Base-by-base conservation (phyloP, 2,797 vertebrate genomes). In the Rhabdophis nuchalis region DNA sequence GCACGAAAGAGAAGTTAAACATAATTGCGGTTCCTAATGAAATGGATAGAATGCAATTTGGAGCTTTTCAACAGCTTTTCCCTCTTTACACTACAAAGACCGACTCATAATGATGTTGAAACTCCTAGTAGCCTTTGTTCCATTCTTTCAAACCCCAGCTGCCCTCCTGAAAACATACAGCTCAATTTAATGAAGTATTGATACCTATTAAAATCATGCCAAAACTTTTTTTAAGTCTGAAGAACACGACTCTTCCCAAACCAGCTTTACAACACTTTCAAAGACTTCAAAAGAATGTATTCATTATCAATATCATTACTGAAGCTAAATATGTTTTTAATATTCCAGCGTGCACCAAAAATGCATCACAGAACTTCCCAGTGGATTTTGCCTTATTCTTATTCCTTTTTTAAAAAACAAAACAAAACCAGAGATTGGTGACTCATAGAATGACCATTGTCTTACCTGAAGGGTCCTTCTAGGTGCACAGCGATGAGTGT, bases 201-300 rank as follows among this genome's bases (percentile, higher is more conserved):
- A 92, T 94, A 97, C 58, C 93, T 95, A 95, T 96, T 95, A 97
- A 95, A 94, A 56, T 13, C 94, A 91, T 93, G 56, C 58, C 27
- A 82, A 2, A 93, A 56, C 29, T 4, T 8, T 88, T 61, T 61
- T 61, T 54, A 18, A 93, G 86, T 93, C 91, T 95, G 94, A 96
- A 91, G 91, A 96, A 96, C 86, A 88, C 52, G 77, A 89, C 91
- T 88, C 93, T 96, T 96, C 92, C 88, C 96, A 92, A 92, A 96
- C 92, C 58, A 93, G 93, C 57, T 1, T 95, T 96, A 96, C 94
- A 95, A 96, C 94, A 94, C 95, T 92, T 96, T 93, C 95, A 94
- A 90, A 95, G 95, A 97, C 95, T 96, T 96, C 96, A 96, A 96
- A 96, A 96, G 94, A 96, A 94, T 90, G 60, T 72, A 88, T 93